Percentiles rank a stretch among this genome's conserved stretches.
Evolutionary conservation across 2,888 invertebrate species (phyloP).

Genomic region (Cryptus armator): DNA sequence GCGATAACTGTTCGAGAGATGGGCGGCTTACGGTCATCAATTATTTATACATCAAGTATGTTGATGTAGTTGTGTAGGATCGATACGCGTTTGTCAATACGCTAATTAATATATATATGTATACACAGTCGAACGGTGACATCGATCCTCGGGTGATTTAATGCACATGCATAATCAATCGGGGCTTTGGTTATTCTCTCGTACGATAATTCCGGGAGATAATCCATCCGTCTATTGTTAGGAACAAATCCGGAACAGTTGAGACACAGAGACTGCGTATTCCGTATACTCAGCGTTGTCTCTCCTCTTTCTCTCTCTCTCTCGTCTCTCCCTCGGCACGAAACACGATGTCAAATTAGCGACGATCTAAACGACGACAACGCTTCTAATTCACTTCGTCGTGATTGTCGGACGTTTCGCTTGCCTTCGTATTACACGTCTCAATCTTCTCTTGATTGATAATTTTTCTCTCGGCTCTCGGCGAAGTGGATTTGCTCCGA

Average conservation of each 20-base stretch:
- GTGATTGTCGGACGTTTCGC: neutral
- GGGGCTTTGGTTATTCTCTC: constrained; percentile 7
- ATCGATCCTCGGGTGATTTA: constrained; percentile 6
- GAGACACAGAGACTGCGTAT: neutral
- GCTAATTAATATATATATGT: constrained; percentile 18
- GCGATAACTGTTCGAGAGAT: too few relatives aligned
- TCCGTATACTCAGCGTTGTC: neutral
- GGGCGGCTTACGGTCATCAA: neutral
- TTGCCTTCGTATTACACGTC: too few relatives aligned
- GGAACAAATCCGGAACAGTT: neutral
- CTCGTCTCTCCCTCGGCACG: neutral
- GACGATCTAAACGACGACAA: constrained; percentile 2
- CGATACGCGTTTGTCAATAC: constrained; percentile 22
- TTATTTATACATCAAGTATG: constrained; percentile 26
- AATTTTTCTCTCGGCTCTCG: constrained; percentile 26
- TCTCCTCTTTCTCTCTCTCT: too few relatives aligned
- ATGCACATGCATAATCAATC: constrained; percentile 31
- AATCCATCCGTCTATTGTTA: constrained; percentile 1
- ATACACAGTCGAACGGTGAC: constrained; percentile 1
- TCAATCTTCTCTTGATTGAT: constrained; percentile 36
- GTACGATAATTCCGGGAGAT: neutral
- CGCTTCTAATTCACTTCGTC: constrained; percentile 24
- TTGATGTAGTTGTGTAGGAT: constrained; percentile 15
- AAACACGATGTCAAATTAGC: constrained; percentile 10
- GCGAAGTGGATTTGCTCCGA: neutral